Base-by-base conservation (phyloP, 2,888 invertebrate species). In the Strigamia crassipes region DNA sequence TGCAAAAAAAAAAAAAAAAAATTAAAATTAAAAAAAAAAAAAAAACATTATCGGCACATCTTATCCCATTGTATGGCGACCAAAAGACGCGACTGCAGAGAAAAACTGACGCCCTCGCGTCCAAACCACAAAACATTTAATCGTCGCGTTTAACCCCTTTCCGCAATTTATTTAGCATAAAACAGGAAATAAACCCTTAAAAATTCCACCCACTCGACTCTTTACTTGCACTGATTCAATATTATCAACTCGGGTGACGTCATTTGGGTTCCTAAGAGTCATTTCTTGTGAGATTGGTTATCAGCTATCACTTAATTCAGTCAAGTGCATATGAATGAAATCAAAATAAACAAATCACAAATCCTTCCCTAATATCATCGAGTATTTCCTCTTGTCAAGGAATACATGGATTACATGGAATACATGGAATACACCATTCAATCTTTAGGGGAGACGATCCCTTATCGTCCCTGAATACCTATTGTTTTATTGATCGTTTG, bases 121-220 rank as follows among this genome's bases (percentile, higher is more conserved):
- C 56, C 56, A 56, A 56, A 56, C 56, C 56, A 56, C 56, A 56
- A 56, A 56, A n/a, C 56, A 18, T n/a, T 56, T 56, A 56, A 56
- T 56, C 56, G 56, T 15, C 18, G 18, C 56, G 18, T 56, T 56
- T 56, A 56, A 56, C 56, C 56, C 56, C 56, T 18, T 18, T 56
- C 38, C 18, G 18, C 56, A n/a, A 56, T 56, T 18, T 18, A 56
- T 56, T 56, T 18, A 56, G 6, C 18, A 56, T 56, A 56, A 56
- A 56, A 56, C 56, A 56, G 56, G 56, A 56, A 56, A 18, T 56
- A 18, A 18, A 56, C 56, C 56, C 56, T 56, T 56, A n/a, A 9
- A n/a, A 9, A 56, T 56, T 56, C 56, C 56, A 56, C 56, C 56
- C 56, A 56, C 56, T 56, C 56, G n/a, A 56, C 56, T 56, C 18